These are phyloP conservation scores for Tinamus major DNA, from an alignment of 2,797 vertebrate species.

Conservation along the genomic window DNA sequence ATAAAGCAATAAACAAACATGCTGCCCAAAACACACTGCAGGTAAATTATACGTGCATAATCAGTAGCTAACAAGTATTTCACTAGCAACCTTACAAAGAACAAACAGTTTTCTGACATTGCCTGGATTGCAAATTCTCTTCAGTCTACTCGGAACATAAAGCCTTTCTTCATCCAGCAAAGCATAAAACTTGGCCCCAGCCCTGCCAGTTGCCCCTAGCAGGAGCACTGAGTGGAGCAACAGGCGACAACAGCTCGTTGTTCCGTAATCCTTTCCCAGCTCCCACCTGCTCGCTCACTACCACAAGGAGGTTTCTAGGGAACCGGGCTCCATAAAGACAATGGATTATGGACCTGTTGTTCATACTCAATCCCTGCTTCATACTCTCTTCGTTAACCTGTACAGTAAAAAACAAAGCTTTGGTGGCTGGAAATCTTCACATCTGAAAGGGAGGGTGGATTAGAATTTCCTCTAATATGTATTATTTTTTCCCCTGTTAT, in stretches of 20 bases:
- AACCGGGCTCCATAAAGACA: not conserved
- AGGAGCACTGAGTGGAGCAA: not conserved
- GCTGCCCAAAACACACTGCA: not conserved
- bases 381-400: not conserved
- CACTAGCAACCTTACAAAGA: not conserved
- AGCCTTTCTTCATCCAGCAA: not conserved
- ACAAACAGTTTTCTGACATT: not conserved
- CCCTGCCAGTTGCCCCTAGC: not conserved
- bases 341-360: not conserved
- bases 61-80: not conserved
- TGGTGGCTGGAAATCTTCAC: not conserved
- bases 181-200: not conserved
- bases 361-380: not conserved
- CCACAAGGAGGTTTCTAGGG: not conserved
- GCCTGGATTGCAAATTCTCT: not conserved
- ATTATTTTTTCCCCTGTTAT: not conserved
- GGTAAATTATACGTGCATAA: not conserved
- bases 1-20: not conserved
- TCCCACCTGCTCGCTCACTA: not conserved
- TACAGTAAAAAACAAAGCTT: not conserved
- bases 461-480: not conserved
- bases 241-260: not conserved
- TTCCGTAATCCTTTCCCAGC: rapidly evolving
- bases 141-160: not conserved
- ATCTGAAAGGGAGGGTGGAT: not conserved